Evolutionary conservation across 2,113 vertebrate species (phyloP).

Genomic region (Barnardius zonarius): DNA sequence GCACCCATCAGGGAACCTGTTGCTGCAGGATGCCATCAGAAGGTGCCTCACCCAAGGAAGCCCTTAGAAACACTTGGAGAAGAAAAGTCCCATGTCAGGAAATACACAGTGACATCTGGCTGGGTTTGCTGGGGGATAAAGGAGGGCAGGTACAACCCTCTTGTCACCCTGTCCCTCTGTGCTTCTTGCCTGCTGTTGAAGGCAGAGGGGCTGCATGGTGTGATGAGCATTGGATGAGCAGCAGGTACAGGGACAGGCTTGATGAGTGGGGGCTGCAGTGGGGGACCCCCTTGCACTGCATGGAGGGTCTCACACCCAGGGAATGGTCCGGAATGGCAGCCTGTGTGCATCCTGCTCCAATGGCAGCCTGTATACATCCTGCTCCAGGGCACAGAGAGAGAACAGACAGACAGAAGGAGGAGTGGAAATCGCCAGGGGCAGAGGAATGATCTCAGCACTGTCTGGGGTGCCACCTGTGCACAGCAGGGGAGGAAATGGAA

Average conservation of each 20-base stretch:
- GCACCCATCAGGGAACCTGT: background rate
- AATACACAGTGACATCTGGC: background rate
- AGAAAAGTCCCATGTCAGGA: background rate
- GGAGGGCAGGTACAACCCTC: background rate
- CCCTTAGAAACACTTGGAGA: background rate
- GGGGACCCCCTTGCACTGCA: background rate
- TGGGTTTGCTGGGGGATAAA: background rate
- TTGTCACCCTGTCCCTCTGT: accelerated
- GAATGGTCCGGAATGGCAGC: background rate
- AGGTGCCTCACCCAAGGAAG: background rate
- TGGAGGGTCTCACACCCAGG: background rate
- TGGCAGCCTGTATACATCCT: background rate
- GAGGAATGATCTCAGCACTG: background rate
- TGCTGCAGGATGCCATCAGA: background rate
- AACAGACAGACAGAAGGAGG: background rate
- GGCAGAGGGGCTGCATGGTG: accelerated
- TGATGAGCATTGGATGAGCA: background rate
- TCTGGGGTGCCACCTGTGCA: background rate
- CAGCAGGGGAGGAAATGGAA: background rate
- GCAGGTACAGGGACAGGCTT: background rate
- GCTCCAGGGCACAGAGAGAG: background rate
- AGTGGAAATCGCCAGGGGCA: background rate
- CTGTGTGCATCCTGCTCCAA: background rate
- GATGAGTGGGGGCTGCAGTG: background rate
- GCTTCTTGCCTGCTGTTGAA: background rate